Conservation (phyloP, 2,888 invertebrate genomes). For the Glomeris marginata region DNA sequence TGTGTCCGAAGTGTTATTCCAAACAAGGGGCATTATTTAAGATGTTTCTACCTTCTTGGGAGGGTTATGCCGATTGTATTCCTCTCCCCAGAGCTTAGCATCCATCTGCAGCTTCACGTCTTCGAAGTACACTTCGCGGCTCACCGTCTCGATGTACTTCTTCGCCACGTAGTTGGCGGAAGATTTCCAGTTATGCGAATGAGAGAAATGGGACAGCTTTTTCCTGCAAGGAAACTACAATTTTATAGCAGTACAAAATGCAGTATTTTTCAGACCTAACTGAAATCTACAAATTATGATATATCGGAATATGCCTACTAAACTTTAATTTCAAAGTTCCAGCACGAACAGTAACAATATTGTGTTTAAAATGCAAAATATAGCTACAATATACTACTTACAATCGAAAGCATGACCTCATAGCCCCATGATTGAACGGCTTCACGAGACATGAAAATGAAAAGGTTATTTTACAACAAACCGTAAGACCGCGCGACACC, state of each 20-base stretch:
- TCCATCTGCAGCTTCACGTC: conserved; percentile 44
- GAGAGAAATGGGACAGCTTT: conserved; percentile 32
- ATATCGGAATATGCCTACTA: neutral
- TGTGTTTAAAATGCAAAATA: neutral
- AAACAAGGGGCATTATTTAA: no score
- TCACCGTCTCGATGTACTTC: conserved; percentile 35
- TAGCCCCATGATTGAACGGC: conserved; percentile 39
- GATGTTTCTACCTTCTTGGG: conserved; percentile 39
- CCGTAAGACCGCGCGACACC: neutral
- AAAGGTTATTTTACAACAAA: conserved; percentile 7
- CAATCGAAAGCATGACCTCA: conserved; percentile 40
- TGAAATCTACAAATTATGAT: no score
- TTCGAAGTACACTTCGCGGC: conserved; percentile 36
- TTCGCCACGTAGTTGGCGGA: conserved; percentile 41
- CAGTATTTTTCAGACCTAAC: no score
- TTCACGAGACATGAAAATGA: conserved; percentile 19
- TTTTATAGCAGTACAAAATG: no score
- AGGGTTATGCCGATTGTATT: conserved; percentile 41
- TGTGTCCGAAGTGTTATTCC: neutral
- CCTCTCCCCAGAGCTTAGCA: conserved; percentile 43
- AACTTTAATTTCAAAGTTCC: neutral
- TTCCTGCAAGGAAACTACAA: no score
- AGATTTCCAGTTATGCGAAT: conserved; percentile 31
- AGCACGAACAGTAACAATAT: no score
- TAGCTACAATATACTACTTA: conserved; percentile 25